Percentiles rank a stretch among this genome's conserved stretches.
Conservation (phyloP, 2,113 vertebrate genomes). For the Hemiprocne comata region DNA sequence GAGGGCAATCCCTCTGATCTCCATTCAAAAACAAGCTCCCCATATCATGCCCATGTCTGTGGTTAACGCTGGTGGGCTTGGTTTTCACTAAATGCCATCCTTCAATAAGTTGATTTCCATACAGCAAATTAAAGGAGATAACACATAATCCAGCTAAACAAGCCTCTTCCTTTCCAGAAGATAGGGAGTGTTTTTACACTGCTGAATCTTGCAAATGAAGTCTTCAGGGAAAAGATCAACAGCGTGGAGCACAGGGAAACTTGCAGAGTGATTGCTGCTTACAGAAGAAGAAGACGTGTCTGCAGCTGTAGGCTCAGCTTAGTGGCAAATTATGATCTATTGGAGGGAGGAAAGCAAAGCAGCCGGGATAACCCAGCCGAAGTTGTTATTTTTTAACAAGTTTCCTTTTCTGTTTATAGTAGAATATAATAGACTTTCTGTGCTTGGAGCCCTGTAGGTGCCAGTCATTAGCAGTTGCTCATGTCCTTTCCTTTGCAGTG, state of each 20-base stretch:
- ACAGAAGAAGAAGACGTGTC: background rate
- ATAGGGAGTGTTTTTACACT: background rate
- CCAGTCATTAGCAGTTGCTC: background rate
- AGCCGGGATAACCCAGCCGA: background rate
- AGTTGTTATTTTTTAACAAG: background rate
- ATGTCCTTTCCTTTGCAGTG: background rate
- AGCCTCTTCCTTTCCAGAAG: background rate
- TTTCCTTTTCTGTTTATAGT: background rate
- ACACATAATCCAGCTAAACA: background rate
- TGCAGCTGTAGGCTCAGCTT: background rate
- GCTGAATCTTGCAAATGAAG: slow-evolving; percentile 36
- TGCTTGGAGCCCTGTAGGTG: background rate
- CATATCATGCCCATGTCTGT: background rate
- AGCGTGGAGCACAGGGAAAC: background rate
- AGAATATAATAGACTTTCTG: background rate
- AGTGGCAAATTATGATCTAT: slow-evolving; percentile 22
- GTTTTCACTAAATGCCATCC: background rate
- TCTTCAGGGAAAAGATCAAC: slow-evolving; percentile 38
- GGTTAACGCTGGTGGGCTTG: background rate
- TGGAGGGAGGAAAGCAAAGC: background rate
- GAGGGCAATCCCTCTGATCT: background rate
- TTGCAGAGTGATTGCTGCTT: background rate
- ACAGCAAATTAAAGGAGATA: background rate
- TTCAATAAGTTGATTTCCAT: background rate
- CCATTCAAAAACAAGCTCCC: background rate